Percentiles rank a stretch among this genome's conserved stretches.
phyloP scores from a whole-genome alignment of 2,113 vertebrate species.

The Acrocephalus kingi region DNA sequence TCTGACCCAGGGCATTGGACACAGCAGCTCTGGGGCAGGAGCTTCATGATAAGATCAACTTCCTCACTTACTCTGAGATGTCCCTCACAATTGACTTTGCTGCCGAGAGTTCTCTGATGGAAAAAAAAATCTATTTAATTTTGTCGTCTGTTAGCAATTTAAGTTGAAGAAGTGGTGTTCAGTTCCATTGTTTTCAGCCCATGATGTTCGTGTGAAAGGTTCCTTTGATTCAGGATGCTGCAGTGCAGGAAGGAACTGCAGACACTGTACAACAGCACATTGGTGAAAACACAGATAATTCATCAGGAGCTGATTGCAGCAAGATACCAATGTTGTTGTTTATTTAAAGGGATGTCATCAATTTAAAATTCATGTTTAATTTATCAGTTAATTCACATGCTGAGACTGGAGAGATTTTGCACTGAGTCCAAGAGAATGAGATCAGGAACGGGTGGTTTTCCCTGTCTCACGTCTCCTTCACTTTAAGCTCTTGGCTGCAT shows the following conservation, averaged over 20 bases:
- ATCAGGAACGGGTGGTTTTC: background rate
- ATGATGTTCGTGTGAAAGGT: slow-evolving; percentile 9
- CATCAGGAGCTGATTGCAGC: background rate
- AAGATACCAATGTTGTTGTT: background rate
- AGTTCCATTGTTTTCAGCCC: slow-evolving; percentile 38
- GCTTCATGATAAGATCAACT: background rate
- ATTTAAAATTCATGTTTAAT: background rate
- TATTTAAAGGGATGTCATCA: slow-evolving; percentile 1
- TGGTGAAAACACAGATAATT: background rate
- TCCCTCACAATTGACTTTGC: background rate
- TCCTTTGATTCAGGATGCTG: background rate
- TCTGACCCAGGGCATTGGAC: accelerated
- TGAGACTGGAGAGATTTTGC: background rate
- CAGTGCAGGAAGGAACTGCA: background rate
- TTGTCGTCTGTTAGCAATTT: slow-evolving; percentile 54
- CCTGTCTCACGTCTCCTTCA: background rate
- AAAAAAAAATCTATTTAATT: slow-evolving; percentile 25
- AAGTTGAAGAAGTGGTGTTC: slow-evolving; percentile 9
- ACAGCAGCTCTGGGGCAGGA: background rate
- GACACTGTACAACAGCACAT: background rate
- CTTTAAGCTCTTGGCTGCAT: background rate
- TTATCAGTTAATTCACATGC: background rate
- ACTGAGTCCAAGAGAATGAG: background rate
- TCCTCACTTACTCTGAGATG: background rate
- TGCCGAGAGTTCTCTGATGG: background rate